A percentile compares a stretch with the other conserved stretches of the same genome.
These are phyloP conservation scores for Nasonia oneida DNA, from an alignment of 2,888 invertebrate species.

Conservation along the genomic window DNA sequence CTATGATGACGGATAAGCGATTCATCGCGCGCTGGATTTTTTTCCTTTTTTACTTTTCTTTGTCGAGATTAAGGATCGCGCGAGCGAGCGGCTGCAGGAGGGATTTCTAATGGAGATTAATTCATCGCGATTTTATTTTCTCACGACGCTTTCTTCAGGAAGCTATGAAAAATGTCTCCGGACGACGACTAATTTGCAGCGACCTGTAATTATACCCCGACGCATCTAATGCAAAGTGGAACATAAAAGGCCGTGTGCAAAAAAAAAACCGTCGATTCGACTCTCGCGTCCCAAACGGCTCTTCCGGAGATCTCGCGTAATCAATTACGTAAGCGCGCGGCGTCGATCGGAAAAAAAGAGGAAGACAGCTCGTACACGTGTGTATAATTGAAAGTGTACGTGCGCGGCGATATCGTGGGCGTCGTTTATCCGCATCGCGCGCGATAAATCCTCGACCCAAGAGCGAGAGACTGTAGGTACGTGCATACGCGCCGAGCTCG, in stretches of 20 bases:
- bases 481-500: constrained; percentile 17
- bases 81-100: background rate
- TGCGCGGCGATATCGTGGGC: constrained; percentile 42
- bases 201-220: background rate
- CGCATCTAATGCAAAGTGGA: background rate
- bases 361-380: background rate
- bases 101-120: constrained; percentile 13
- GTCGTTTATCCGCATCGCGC: constrained; percentile 27
- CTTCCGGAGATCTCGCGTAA: background rate
- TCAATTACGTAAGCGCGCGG: constrained; percentile 23
- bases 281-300: constrained; percentile 12
- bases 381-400: constrained; percentile 49
- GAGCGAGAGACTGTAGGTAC: background rate
- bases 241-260: background rate
- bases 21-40: background rate
- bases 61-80: background rate
- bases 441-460: constrained; percentile 47
- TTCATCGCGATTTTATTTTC: constrained; percentile 1
- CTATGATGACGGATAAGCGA: background rate
- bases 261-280: constrained; percentile 7
- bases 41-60: background rate
- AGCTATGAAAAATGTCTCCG: background rate
- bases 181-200: background rate
- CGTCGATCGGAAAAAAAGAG: background rate
- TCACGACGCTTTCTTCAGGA: background rate